Percentiles rank a stretch among this genome's conserved stretches.
Evolutionary conservation across 1,140 invertebrate species (phyloP).

Genomic region (Solenopsis fugax): DNA sequence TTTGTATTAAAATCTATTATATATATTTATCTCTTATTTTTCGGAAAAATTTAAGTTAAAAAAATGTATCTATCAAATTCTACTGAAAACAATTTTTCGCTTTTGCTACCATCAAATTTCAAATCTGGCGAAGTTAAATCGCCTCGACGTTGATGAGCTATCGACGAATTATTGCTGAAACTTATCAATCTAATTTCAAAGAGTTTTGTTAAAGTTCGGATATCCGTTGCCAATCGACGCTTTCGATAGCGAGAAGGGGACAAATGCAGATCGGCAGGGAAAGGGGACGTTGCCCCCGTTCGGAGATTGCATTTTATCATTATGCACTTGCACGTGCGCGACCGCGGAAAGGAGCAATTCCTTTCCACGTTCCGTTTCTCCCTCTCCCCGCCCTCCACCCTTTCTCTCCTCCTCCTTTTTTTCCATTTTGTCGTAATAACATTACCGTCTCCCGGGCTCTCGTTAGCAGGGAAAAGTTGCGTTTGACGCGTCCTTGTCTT

Average conservation of each 20-base stretch:
- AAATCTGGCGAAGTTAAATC: neutral
- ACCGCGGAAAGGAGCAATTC: constrained; percentile 26
- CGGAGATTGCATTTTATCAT: constrained; percentile 47
- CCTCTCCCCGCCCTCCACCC: neutral
- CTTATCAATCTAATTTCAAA: neutral
- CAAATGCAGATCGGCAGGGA: neutral
- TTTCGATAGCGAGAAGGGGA: neutral
- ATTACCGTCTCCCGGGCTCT: neutral
- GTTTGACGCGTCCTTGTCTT: constrained; percentile 23
- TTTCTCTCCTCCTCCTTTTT: neutral
- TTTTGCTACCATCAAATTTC: neutral
- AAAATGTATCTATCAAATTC: neutral
- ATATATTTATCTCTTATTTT: neutral
- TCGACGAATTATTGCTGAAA: neutral
- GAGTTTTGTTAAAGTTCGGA: neutral
- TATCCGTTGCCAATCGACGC: neutral
- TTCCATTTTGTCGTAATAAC: neutral
- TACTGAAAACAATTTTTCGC: neutral
- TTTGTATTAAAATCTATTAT: neutral
- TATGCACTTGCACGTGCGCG: neutral
- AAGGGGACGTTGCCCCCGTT: neutral
- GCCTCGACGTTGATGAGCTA: neutral
- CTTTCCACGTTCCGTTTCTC: neutral
- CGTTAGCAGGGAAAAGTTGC: constrained; percentile 29
- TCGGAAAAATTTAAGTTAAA: neutral